Base-by-base conservation (phyloP, 2,888 invertebrate species). In the Mystacides longicornis region DNA sequence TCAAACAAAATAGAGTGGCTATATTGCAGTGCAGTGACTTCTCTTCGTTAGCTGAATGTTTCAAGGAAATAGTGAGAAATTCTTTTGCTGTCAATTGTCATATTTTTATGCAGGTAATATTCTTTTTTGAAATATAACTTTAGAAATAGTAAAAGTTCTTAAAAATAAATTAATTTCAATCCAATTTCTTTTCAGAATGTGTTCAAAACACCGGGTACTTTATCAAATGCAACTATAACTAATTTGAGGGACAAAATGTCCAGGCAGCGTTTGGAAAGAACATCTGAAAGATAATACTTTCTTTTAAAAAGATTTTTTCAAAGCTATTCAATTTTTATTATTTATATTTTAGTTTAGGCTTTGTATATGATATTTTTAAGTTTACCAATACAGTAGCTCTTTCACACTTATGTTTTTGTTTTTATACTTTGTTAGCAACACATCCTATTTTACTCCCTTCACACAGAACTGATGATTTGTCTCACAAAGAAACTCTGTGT, bases 81-180 rank as follows among this genome's bases (percentile, higher is more conserved):
- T 83, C 84, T 57, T 81, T 83, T 65, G 87, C 88, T 51, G 75
- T 91, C 52, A 82, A 92, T 68, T 95, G 95, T 69, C 94, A 95
- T 71, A 81, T 83, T 62, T 95, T 95, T 71, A 88, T 94, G 81
- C 81, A 88, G 80, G 92, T 91, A 56, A 37, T 43, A 5, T 43
- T 14, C 18, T 43, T 43, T 11, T 43, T 43, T n/a, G 4, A 5
- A 11, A 43, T 43, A 11, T 18, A 5, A 11, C 16, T 43, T 43
- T 43, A 43, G 4, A 43, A 43, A 43, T 16, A 43, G 7, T 19
- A 47, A 16, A 11, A 19, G 20, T 47, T 16, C 7, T 47, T 47
- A 19, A 47, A 14, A 14, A 16, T 16, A 43, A 18, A 16, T 43
- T 43, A 14, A n/a, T 43, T 43, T 14, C 16, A 11, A 16, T 43